Conservation (phyloP, 2,888 invertebrate genomes). For the Dicroscelio sp. region DNA sequence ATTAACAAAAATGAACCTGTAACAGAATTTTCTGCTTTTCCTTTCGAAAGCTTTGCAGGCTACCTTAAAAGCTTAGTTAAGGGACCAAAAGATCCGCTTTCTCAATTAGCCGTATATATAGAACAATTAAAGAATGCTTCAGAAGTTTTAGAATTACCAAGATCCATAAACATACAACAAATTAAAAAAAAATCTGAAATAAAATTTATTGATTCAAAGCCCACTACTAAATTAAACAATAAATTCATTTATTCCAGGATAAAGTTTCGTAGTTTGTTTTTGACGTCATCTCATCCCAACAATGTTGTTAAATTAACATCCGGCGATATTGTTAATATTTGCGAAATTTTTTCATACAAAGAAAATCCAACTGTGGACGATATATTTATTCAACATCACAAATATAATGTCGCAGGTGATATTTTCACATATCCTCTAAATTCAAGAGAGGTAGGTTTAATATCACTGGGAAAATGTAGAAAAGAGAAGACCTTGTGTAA, state of each 20-base stretch:
- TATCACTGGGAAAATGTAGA: constrained; percentile 35
- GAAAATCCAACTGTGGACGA: constrained; percentile 6
- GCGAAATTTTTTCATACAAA: constrained; percentile 21
- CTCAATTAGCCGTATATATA: constrained; percentile 55
- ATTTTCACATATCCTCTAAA: constrained; percentile 50
- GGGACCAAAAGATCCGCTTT: constrained; percentile 53
- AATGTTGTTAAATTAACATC: constrained; percentile 44
- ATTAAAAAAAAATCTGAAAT: constrained; percentile 13
- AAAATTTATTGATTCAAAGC: constrained; percentile 1
- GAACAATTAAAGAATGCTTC: constrained; percentile 46
- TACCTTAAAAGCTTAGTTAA: constrained; percentile 57
- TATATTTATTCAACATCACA: constrained; percentile 13
- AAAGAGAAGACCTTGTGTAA: not conserved
- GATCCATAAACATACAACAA: constrained; percentile 10
- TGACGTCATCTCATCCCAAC: constrained; percentile 32
- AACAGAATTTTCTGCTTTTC: constrained; percentile 56
- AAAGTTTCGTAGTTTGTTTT: constrained; percentile 3
- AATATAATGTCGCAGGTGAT: not conserved
- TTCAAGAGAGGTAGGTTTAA: constrained; percentile 38
- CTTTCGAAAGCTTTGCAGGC: constrained; percentile 65
- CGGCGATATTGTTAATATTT: constrained; percentile 35
- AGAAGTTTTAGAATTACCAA: constrained; percentile 8
- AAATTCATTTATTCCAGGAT: constrained; percentile 8
- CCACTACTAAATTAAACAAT: not conserved
- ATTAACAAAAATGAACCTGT: constrained; percentile 50